Percentiles rank a stretch among this genome's conserved stretches.
These are phyloP conservation scores for Rambutsinella grinnellia DNA, from an alignment of 2,888 invertebrate species.

Conservation along the genomic window DNA sequence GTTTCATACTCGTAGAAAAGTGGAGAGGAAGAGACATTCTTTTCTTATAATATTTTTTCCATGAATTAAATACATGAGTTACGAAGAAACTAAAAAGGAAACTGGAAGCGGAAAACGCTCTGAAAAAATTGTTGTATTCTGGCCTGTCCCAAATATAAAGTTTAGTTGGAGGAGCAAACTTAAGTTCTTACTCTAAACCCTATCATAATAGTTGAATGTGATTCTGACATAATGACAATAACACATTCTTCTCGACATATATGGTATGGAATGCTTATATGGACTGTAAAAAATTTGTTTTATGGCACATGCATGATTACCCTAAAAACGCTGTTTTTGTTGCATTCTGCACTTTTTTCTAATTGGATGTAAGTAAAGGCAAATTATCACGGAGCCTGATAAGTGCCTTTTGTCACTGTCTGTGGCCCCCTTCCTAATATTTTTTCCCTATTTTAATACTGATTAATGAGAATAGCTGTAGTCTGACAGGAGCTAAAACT, in stretches of 20 bases:
- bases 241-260: slow-evolving; percentile 5
- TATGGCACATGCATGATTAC: too few relatives aligned
- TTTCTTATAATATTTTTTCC: not conserved
- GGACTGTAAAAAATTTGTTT: not conserved
- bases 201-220: too few relatives aligned
- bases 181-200: too few relatives aligned
- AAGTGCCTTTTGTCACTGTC: slow-evolving; percentile 7
- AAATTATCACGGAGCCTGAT: slow-evolving; percentile 30
- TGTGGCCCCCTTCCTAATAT: too few relatives aligned
- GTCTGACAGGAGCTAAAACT: too few relatives aligned
- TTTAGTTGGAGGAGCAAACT: too few relatives aligned
- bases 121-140: too few relatives aligned
- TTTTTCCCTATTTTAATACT: too few relatives aligned
- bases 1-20: not conserved
- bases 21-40: not conserved
- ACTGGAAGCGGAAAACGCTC: too few relatives aligned
- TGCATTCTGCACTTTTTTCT: slow-evolving; percentile 12
- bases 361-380: slow-evolving; percentile 37
- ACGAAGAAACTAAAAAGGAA: not conserved
- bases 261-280: slow-evolving; percentile 2
- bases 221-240: too few relatives aligned
- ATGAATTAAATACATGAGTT: not conserved
- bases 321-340: not conserved
- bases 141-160: not conserved
- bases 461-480: too few relatives aligned